phyloP scores from a whole-genome alignment of 2,113 vertebrate species.

The Sphyrna mokarran region DNA sequence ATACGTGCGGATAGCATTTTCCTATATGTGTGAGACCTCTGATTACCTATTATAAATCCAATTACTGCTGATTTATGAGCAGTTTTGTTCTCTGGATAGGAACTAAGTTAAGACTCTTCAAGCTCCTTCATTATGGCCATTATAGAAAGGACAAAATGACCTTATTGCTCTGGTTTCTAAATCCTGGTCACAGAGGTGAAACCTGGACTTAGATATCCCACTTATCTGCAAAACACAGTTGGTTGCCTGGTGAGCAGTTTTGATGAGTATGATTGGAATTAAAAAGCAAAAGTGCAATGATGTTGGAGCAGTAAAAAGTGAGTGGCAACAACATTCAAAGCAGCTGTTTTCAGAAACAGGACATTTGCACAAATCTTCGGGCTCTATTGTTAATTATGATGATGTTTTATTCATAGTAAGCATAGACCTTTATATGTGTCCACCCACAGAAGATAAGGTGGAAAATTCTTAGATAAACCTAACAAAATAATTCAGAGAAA shows the following conservation, averaged over 20 bases:
- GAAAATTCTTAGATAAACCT: background rate
- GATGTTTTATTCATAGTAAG: background rate
- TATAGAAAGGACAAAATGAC: background rate
- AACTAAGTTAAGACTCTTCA: background rate
- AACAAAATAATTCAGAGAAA: background rate
- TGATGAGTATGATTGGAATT: background rate
- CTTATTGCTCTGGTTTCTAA: background rate
- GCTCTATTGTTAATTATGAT: background rate
- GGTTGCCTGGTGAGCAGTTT: background rate
- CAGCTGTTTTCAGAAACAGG: background rate
- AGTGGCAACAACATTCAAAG: background rate
- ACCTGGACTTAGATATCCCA: background rate
- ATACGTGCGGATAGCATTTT: too few species aligned
- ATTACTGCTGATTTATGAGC: background rate
- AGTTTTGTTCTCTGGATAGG: background rate
- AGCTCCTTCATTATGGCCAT: background rate
- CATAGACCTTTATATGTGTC: background rate
- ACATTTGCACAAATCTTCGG: background rate
- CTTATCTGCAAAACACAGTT: background rate
- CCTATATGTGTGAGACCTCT: background rate
- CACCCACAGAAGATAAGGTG: background rate
- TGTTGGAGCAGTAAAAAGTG: background rate
- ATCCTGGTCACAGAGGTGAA: background rate
- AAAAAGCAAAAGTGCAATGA: background rate
- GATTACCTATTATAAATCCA: constrained; percentile 1